Base-by-base conservation (phyloP, 1,140 invertebrate genomes). In the Proctacanthus coquilletti region DNA sequence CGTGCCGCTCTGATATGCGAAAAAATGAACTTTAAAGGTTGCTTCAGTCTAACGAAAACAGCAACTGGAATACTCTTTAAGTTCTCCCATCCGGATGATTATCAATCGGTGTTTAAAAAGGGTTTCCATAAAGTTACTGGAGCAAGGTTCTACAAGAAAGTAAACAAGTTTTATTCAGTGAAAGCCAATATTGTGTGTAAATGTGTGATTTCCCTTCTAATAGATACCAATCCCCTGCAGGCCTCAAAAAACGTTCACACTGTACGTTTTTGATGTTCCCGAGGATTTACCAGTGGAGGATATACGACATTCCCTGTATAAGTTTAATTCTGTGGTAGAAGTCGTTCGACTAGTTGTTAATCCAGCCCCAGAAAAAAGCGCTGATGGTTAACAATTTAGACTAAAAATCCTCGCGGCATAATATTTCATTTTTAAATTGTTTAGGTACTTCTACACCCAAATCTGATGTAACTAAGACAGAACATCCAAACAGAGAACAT, bases 61-160 rank as follows among this genome's bases (percentile, higher is more conserved):
- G 81, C 82, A 38, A 85, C 80, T 32, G 82, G 82, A n/a, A 84
- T 85, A 47, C 68, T 84, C 32, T 85, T 85, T 68, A 84, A 84
- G 60, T 84, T 85, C 61, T 81, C 79, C 44, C 77, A 79, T 56
- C 77, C 79, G 46, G 81, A 84, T 41, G 82, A 85, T 55, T 85
- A 78, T 60, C 78, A 82, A 58, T 76, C 78, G 53, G 80, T 84
- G 23, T 84, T 77, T 65, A 80, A 83, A 57, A 84, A 84, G 54
- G 80, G 80, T 10, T 85, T 85, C 61, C 81, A 84, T 57, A 83
- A 83, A 64, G 80, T 84, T 31, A 81, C 78, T 36, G 74, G 76
- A 10, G 77, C 77, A 6, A 67, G 77, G 36, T 80, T 79, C 52
- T 80, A 82, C 61, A 77, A 77, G 60, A 80, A 82, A 69, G 75